phyloP scores from a whole-genome alignment of 2,113 vertebrate species.

The Felis chaus region DNA sequence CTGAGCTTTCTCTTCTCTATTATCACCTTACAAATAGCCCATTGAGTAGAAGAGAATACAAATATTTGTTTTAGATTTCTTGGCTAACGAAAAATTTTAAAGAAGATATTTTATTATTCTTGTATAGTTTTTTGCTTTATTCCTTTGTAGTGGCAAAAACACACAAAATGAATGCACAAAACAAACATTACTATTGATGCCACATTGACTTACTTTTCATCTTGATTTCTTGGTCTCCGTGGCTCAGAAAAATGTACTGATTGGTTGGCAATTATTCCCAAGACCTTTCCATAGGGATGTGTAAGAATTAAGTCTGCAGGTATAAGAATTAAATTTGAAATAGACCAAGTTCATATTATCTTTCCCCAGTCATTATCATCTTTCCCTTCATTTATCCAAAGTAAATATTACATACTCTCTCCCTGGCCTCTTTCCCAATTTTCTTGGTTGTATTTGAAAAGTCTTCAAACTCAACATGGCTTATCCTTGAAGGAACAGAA shows the following conservation, averaged over 20 bases:
- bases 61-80: background rate
- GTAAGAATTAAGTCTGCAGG: background rate
- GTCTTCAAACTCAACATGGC: background rate
- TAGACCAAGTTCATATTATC: background rate
- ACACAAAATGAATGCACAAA: background rate
- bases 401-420: background rate
- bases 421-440: background rate
- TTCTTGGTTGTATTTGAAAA: background rate
- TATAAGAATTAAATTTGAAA: background rate
- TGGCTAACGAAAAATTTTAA: background rate
- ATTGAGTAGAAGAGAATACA: background rate
- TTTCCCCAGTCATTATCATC: background rate
- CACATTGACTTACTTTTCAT: background rate
- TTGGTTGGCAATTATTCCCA: background rate
- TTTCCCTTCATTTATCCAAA: constrained; percentile 35
- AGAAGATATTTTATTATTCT: background rate
- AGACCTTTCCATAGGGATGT: background rate
- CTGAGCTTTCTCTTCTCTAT: background rate
- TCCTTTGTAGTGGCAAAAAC: background rate
- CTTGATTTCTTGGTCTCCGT: constrained; percentile 6
- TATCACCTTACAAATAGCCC: constrained; percentile 12
- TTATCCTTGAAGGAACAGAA: background rate
- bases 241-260: background rate
- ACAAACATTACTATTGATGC: background rate
- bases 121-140: background rate